phyloP scores from a whole-genome alignment of 2,888 invertebrate species.

The Ectemnius cavifrons region DNA sequence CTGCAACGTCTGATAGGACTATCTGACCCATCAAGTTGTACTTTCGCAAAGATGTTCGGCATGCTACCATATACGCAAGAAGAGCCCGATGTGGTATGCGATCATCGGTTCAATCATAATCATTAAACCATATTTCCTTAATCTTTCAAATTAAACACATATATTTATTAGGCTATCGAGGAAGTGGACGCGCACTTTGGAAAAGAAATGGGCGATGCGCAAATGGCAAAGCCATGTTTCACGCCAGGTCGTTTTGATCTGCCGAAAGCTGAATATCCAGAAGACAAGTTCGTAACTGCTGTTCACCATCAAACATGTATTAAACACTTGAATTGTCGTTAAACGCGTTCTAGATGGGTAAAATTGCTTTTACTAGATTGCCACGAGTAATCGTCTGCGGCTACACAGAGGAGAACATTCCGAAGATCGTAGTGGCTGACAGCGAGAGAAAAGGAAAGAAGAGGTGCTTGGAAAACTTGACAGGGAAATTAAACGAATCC shows the following conservation, averaged over 20 bases:
- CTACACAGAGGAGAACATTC: constrained; percentile 79
- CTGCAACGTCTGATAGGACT: constrained; percentile 80
- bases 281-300: constrained; percentile 67
- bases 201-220: neutral
- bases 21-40: constrained; percentile 71
- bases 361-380: constrained; percentile 62
- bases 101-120: neutral
- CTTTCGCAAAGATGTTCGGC: constrained; percentile 66
- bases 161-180: neutral
- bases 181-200: neutral
- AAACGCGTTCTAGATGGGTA: neutral
- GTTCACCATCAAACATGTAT: too few species aligned
- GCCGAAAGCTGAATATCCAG: constrained; percentile 67
- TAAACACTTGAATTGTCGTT: neutral
- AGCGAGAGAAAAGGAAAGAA: constrained; percentile 71
- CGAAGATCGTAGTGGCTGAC: constrained; percentile 80
- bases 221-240: neutral
- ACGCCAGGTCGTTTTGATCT: constrained; percentile 63
- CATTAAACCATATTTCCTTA: neutral
- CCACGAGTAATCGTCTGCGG: constrained; percentile 81
- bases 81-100: constrained; percentile 31
- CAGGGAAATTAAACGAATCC: constrained; percentile 82
- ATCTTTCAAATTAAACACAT: neutral
- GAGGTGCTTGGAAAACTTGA: constrained; percentile 70
- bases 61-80: constrained; percentile 63